Percentiles rank a stretch among this genome's conserved stretches.
phyloP scores from a whole-genome alignment of 2,113 vertebrate species.

The Perognathus longimembris region DNA sequence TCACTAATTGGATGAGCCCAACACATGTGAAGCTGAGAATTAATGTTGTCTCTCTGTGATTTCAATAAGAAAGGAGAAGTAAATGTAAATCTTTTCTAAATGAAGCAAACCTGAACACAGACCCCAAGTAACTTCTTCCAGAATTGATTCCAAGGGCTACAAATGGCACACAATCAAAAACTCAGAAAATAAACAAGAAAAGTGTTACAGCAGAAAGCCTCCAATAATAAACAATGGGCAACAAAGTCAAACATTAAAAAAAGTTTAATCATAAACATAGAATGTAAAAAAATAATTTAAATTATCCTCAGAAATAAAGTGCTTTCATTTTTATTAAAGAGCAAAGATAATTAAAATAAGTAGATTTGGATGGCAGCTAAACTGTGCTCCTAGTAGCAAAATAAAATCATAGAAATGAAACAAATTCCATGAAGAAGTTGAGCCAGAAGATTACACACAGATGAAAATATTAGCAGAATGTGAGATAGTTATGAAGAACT shows the following conservation, averaged over 20 bases:
- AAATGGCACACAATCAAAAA: background rate
- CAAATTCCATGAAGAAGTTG: conserved; percentile 17
- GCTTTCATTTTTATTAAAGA: background rate
- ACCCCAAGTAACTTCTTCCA: conserved; percentile 6
- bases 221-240: background rate
- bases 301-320: conserved; percentile 9
- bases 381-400: conserved; percentile 3
- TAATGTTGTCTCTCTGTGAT: background rate
- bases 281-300: background rate
- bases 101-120: background rate
- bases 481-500: conserved; percentile 13
- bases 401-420: background rate
- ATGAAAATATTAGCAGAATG: background rate
- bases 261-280: background rate
- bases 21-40: background rate
- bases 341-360: background rate
- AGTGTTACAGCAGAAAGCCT: background rate
- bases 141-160: background rate
- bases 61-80: background rate
- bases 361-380: background rate
- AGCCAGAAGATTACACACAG: background rate
- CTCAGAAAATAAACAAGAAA: conserved; percentile 6
- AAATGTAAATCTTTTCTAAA: background rate
- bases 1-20: background rate
- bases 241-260: no score